phyloP scores from a whole-genome alignment of 2,888 invertebrate species.

The Volucella bombylans region DNA sequence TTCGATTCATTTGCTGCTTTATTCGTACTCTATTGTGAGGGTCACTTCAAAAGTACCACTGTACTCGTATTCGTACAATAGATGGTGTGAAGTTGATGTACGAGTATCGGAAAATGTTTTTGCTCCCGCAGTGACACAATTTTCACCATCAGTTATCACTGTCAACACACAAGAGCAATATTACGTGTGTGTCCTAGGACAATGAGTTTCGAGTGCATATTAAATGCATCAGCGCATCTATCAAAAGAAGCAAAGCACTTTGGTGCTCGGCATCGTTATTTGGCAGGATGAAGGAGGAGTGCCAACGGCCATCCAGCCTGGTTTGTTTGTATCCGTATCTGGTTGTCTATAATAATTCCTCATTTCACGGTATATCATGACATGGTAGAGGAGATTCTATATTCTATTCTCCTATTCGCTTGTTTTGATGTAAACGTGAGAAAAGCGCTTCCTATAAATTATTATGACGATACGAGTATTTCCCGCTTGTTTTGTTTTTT shows the following conservation, averaged over 20 bases:
- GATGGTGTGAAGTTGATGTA: conserved; percentile 51
- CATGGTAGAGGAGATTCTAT: conserved; percentile 28
- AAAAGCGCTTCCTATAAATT: conserved; percentile 70
- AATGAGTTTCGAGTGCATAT: conserved; percentile 51
- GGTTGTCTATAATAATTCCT: conserved; percentile 48
- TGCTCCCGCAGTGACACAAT: conserved; percentile 69
- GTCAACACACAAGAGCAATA: conserved; percentile 59
- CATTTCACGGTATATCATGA: conserved; percentile 59
- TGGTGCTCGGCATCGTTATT: conserved; percentile 8
- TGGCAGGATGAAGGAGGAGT: conserved; percentile 44
- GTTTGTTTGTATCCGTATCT: conserved; percentile 15
- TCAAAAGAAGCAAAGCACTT: conserved; percentile 9
- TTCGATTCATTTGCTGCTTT: too few relatives aligned
- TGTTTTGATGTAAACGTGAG: conserved; percentile 68
- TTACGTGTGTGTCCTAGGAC: conserved; percentile 21
- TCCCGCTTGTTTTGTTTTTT: conserved; percentile 44
- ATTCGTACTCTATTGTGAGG: not conserved
- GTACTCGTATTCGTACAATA: conserved; percentile 1
- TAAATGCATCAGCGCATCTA: conserved; percentile 10
- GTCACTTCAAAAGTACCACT: conserved; percentile 22
- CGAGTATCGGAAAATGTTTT: conserved; percentile 35
- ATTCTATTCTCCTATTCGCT: conserved; percentile 15
- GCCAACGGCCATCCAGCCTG: conserved; percentile 19
- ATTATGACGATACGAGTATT: conserved; percentile 59
- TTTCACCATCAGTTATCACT: conserved; percentile 58